These are phyloP conservation scores for Lysandra coridon DNA, from an alignment of 2,888 invertebrate species.

Conservation along the genomic window DNA sequence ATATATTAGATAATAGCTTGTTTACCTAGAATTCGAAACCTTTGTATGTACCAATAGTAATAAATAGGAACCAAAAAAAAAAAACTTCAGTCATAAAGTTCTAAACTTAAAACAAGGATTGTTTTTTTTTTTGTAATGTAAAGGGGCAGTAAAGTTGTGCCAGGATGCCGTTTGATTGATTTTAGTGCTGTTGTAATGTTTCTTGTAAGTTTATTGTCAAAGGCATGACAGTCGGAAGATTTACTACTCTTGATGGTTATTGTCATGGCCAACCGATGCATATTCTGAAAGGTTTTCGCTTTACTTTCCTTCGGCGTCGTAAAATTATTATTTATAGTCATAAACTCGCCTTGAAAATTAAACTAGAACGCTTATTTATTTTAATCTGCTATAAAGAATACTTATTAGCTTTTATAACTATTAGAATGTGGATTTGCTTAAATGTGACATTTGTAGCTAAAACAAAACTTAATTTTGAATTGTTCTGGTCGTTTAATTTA, in stretches of 20 bases:
- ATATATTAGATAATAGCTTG: no score
- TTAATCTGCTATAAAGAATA: not conserved
- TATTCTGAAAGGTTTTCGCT: conserved; percentile 9
- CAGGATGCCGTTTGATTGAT: conserved; percentile 28
- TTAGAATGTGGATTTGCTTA: not conserved
- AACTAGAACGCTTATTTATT: not conserved
- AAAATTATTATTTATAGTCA: conserved; percentile 13
- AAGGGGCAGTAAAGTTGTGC: not conserved
- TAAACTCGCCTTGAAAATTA: not conserved
- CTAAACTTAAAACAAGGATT: conserved; percentile 24
- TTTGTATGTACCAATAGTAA: not conserved
- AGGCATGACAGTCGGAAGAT: conserved; percentile 24
- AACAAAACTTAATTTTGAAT: not conserved
- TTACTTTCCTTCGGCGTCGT: conserved; percentile 16
- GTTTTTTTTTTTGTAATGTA: conserved; percentile 5
- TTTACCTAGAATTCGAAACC: not conserved
- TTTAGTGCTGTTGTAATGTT: conserved; percentile 21
- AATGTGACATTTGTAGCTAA: not conserved
- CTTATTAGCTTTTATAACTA: no score
- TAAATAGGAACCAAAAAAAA: not conserved
- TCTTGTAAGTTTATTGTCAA: conserved; percentile 24
- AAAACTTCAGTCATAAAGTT: conserved; percentile 9
- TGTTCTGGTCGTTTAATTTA: not conserved
- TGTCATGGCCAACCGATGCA: not conserved
- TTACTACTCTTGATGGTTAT: conserved; percentile 17